Evolutionary conservation across 2,113 vertebrate genomes (phyloP).

Genomic region (Oreocharis arfaki): DNA sequence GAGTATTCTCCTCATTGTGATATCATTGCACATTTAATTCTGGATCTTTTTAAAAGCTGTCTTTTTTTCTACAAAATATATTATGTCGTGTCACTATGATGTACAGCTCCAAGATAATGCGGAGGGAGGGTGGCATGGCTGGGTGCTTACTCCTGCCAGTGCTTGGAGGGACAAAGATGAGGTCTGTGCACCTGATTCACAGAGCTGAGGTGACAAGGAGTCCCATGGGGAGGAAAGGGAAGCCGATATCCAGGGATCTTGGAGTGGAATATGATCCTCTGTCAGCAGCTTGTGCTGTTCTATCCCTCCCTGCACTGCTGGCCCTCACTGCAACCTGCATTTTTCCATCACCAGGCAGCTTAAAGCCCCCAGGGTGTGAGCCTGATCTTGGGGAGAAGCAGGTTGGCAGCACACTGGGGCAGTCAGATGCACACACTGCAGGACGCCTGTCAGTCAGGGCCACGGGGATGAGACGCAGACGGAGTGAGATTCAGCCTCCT

Average conservation of each 20-base stretch:
- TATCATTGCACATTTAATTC: background rate
- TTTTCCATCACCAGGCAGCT: background rate
- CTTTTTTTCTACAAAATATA: background rate
- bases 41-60: background rate
- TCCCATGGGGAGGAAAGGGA: no score
- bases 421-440: background rate
- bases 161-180: background rate
- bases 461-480: background rate
- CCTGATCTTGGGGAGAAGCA: background rate
- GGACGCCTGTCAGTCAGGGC: constrained; percentile 7
- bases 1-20: background rate
- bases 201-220: background rate
- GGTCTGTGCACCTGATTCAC: background rate
- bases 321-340: background rate
- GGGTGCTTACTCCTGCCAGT: background rate
- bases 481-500: constrained; percentile 32
- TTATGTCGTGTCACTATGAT: background rate
- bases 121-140: background rate
- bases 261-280: background rate
- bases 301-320: background rate
- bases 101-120: background rate
- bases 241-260: accelerated
- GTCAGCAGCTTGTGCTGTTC: background rate
- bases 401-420: background rate
- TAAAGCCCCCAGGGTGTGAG: background rate